Evolutionary conservation across 2,113 vertebrate genomes (phyloP).

Genomic region (Dicrurus megarhynchus): DNA sequence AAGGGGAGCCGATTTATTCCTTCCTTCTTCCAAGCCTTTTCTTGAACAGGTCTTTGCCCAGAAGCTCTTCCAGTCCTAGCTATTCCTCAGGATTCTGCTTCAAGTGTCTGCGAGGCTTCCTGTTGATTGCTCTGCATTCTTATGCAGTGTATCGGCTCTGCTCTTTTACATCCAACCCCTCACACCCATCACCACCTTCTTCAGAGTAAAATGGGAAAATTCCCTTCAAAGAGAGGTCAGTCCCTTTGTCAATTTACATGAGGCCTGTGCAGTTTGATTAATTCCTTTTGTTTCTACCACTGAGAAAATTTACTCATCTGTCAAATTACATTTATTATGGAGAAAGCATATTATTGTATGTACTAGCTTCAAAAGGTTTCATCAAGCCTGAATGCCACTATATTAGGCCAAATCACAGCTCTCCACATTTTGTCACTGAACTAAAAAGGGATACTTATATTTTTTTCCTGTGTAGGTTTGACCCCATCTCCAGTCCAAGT

Average conservation of each 20-base stretch:
- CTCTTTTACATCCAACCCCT: neutral
- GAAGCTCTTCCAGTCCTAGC: neutral
- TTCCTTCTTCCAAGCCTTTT: neutral
- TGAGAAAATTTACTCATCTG: neutral
- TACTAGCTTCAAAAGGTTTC: neutral
- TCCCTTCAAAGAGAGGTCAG: neutral
- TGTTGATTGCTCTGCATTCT: neutral
- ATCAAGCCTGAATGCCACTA: neutral
- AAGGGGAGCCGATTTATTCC: neutral
- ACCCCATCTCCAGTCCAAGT: neutral
- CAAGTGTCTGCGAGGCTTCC: neutral
- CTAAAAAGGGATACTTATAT: neutral
- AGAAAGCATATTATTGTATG: neutral
- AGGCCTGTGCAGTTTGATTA: neutral
- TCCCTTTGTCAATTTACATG: neutral
- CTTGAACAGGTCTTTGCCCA: neutral
- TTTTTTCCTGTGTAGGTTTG: neutral
- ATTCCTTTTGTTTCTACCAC: neutral
- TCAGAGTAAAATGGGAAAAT: neutral
- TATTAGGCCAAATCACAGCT: neutral
- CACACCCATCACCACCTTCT: neutral
- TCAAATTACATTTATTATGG: neutral
- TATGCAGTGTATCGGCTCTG: neutral
- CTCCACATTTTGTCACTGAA: neutral
- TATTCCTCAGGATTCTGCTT: neutral